Percentiles rank a stretch among this genome's conserved stretches.
phyloP scores from a whole-genome alignment of 2,113 vertebrate species.

The Calyptommatus sinebrachiatus region DNA sequence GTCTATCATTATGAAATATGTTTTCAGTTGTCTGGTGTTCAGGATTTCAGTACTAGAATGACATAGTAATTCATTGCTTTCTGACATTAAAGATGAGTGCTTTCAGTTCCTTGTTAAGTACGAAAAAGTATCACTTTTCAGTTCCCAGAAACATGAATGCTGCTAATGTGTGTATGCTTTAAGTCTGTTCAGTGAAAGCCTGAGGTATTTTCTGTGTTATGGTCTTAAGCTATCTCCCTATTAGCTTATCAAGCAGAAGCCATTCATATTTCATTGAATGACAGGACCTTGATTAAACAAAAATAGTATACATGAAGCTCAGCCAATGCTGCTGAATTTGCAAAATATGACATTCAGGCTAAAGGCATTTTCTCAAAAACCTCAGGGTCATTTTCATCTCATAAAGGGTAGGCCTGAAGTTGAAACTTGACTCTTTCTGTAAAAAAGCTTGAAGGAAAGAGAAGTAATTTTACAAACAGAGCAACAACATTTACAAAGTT shows the following conservation, averaged over 20 bases:
- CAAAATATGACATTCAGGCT: not conserved
- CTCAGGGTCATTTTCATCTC: not conserved
- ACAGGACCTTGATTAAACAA: constrained; percentile 7
- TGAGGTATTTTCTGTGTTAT: not conserved
- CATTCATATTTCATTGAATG: constrained; percentile 12
- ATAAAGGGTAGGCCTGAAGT: not conserved
- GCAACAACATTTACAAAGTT: not conserved
- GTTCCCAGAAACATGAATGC: not conserved
- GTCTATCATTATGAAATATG: not conserved
- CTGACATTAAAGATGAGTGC: not conserved
- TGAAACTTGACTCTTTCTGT: no score
- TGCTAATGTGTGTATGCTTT: not conserved
- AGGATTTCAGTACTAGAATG: not conserved
- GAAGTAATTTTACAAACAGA: not conserved
- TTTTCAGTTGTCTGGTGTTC: not conserved
- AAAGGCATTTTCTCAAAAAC: not conserved
- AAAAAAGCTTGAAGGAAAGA: not conserved
- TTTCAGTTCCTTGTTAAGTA: not conserved
- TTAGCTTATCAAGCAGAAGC: constrained; percentile 6
- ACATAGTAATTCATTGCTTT: not conserved
- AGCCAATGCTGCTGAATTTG: not conserved
- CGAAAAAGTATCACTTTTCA: not conserved
- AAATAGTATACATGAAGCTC: constrained; percentile 11
- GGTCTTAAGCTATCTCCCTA: not conserved
- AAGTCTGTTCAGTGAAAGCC: not conserved